Conservation (phyloP, 2,797 vertebrate genomes). For the Prionace glauca region DNA sequence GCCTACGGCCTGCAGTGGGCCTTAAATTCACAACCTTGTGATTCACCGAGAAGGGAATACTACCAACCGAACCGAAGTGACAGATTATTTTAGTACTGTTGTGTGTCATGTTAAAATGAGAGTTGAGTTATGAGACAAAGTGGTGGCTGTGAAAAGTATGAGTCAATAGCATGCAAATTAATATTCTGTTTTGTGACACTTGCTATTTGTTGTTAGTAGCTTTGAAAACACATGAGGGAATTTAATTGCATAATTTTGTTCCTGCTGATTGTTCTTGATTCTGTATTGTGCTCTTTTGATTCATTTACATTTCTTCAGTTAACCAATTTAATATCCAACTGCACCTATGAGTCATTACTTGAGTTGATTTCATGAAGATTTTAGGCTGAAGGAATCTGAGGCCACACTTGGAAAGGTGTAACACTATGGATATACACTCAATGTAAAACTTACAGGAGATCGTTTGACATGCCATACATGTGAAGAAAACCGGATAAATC, state of each 20-base stretch:
- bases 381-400: not conserved
- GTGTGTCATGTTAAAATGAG: not conserved
- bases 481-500: not conserved
- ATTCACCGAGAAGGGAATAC: not conserved
- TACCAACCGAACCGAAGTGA: not conserved
- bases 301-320: not conserved
- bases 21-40: not conserved
- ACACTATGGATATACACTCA: not conserved
- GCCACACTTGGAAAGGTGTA: not conserved
- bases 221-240: not conserved
- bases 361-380: not conserved
- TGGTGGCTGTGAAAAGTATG: not conserved
- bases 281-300: not conserved
- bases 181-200: not conserved
- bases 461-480: not conserved
- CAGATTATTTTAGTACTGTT: not conserved
- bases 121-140: not conserved
- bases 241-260: not conserved
- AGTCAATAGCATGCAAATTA: not conserved
- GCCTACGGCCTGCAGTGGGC: not conserved
- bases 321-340: not conserved
- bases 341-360: not conserved
- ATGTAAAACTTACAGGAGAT: not conserved
- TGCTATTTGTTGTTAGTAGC: not conserved
- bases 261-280: not conserved